Conservation (phyloP, 2,888 invertebrate species). For the Falcaria lacertinaria region DNA sequence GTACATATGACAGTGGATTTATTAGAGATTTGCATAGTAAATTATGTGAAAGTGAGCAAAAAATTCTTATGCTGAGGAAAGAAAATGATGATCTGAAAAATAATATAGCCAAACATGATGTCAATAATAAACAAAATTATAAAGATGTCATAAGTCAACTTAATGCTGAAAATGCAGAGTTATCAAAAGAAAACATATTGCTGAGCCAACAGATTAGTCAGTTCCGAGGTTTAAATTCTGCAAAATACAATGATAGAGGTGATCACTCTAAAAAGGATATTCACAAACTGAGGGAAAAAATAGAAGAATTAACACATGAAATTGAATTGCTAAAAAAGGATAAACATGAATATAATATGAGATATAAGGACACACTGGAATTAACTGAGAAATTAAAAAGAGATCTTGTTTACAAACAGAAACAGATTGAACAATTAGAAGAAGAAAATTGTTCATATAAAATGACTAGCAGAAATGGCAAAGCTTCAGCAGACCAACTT, state of each 20-base stretch:
- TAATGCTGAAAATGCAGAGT: slow-evolving; percentile 65
- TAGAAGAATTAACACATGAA: slow-evolving; percentile 51
- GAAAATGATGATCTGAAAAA: slow-evolving; percentile 65
- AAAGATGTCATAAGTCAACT: slow-evolving; percentile 66
- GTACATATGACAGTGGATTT: slow-evolving; percentile 40
- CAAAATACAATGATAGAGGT: slow-evolving; percentile 37
- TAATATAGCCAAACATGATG: slow-evolving; percentile 33
- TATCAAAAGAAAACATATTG: slow-evolving; percentile 67
- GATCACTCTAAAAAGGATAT: slow-evolving; percentile 43
- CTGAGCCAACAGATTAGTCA: slow-evolving; percentile 61
- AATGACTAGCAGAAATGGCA: slow-evolving; percentile 63
- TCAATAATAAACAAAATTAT: slow-evolving; percentile 53
- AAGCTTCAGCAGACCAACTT: slow-evolving; percentile 63
- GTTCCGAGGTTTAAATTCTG: slow-evolving; percentile 43
- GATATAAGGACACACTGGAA: slow-evolving; percentile 59
- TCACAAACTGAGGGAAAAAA: slow-evolving; percentile 50
- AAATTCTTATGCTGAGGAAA: slow-evolving; percentile 66
- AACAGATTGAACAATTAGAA: slow-evolving; percentile 61
- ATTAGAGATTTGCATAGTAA: slow-evolving; percentile 62
- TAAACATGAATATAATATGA: slow-evolving; percentile 59
- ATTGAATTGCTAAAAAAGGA: slow-evolving; percentile 55
- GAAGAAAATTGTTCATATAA: slow-evolving; percentile 71
- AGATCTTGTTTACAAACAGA: slow-evolving; percentile 62
- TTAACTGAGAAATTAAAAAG: slow-evolving; percentile 61
- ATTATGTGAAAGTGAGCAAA: slow-evolving; percentile 73